These are phyloP conservation scores for Nothocercus julius DNA, from an alignment of 2,113 vertebrate species.

Conservation along the genomic window DNA sequence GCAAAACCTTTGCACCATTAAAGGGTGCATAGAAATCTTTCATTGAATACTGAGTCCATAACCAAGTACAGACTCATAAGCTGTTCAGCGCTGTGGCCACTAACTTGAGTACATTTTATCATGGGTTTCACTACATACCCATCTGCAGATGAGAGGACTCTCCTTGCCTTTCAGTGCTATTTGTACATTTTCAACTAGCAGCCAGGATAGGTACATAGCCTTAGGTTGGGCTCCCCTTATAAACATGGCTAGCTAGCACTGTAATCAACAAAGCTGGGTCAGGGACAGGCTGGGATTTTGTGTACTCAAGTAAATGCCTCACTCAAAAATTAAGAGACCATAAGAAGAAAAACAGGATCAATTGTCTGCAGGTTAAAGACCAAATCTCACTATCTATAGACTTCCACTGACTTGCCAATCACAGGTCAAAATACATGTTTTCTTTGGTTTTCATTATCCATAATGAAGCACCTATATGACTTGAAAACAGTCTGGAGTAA, in stretches of 20 bases:
- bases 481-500: not conserved
- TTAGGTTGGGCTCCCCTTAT: fast-evolving
- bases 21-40: not conserved
- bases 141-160: not conserved
- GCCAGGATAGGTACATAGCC: not conserved
- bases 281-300: not conserved
- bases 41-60: not conserved
- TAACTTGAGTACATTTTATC: not conserved
- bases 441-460: not conserved
- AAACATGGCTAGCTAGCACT: not conserved
- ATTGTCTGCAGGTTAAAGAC: not conserved
- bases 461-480: not conserved
- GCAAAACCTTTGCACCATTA: not conserved
- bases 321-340: not conserved
- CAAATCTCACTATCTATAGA: not conserved
- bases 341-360: not conserved
- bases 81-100: not conserved
- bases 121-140: not conserved
- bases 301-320: not conserved
- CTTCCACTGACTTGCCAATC: not conserved
- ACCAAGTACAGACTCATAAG: not conserved
- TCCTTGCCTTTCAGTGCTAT: fast-evolving
- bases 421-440: not conserved
- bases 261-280: not conserved
- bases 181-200: not conserved